Percentiles rank a stretch among this genome's conserved stretches.
Evolutionary conservation across 2,888 invertebrate species (phyloP).

Genomic region (Cataglyphis altisquamis): DNA sequence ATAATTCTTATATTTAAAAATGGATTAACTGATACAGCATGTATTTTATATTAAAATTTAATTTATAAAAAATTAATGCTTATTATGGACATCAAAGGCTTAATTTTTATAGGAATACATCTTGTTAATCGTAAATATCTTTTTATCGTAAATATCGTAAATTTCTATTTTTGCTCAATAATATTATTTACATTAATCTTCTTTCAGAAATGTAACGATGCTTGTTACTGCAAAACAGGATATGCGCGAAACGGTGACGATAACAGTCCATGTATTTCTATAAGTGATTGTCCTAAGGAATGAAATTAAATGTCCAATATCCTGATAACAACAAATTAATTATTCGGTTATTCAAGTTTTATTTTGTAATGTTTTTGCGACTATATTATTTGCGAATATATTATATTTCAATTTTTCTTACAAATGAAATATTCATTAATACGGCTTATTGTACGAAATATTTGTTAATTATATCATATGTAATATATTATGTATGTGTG

Average conservation of each 20-base stretch:
- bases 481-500: not conserved
- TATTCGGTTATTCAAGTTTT: not conserved
- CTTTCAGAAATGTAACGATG: constrained; percentile 63
- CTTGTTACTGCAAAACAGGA: constrained; percentile 54
- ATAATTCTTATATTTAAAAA: not conserved
- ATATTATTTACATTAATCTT: not conserved
- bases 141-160: not conserved
- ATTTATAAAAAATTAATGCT: not conserved
- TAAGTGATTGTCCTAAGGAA: not conserved
- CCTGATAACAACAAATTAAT: not conserved
- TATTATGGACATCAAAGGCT: not conserved
- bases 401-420: not conserved
- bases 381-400: not conserved
- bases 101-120: not conserved
- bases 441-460: not conserved
- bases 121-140: not conserved
- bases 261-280: constrained; percentile 29
- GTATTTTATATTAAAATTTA: not conserved
- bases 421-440: not conserved
- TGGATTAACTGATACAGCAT: not conserved
- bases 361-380: too few relatives aligned
- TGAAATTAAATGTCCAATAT: too few relatives aligned
- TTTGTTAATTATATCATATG: not conserved
- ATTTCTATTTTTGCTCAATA: not conserved
- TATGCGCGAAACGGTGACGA: constrained; percentile 41